phyloP scores from a whole-genome alignment of 1,140 invertebrate genomes.

The Pogonognathellus flavescens region DNA sequence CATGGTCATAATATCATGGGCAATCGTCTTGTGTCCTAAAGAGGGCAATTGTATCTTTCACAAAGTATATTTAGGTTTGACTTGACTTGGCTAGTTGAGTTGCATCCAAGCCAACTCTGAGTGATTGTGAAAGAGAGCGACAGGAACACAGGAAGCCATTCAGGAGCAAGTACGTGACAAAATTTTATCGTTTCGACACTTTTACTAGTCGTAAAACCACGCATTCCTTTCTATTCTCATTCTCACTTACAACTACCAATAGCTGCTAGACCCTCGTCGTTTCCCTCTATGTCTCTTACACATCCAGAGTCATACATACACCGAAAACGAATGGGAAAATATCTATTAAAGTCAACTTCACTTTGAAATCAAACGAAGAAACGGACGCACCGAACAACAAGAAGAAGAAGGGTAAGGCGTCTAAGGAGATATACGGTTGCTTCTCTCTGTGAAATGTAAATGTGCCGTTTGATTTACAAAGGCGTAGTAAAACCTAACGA shows the following conservation, averaged over 20 bases:
- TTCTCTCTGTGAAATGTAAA: not conserved
- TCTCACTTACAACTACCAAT: conserved; percentile 1
- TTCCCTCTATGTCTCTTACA: not conserved
- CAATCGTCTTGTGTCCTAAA: conserved; percentile 8
- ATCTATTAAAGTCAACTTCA: conserved; percentile 19
- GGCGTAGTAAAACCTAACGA: not conserved
- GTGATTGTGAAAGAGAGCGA: conserved; percentile 49
- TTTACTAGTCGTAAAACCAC: conserved; percentile 48
- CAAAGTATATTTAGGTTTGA: conserved; percentile 25
- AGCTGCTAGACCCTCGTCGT: not conserved
- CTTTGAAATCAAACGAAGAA: conserved; percentile 11
- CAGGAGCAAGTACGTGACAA: conserved; percentile 54
- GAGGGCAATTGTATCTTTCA: conserved; percentile 19
- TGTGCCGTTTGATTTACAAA: not conserved
- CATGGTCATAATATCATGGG: not conserved
- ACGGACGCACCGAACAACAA: too few species aligned
- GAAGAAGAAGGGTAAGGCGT: too few species aligned
- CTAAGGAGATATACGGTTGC: too few species aligned
- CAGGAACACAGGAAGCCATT: conserved; percentile 55
- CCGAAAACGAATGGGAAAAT: conserved; percentile 16
- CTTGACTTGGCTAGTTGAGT: conserved; percentile 32
- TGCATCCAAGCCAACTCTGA: conserved; percentile 47
- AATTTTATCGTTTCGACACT: conserved; percentile 57
- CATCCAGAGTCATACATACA: too few species aligned
- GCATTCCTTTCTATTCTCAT: conserved; percentile 47